A percentile compares a stretch with the other conserved stretches of the same genome.
Conservation (phyloP, 2,113 vertebrate species). For the Crotalus viridis region DNA sequence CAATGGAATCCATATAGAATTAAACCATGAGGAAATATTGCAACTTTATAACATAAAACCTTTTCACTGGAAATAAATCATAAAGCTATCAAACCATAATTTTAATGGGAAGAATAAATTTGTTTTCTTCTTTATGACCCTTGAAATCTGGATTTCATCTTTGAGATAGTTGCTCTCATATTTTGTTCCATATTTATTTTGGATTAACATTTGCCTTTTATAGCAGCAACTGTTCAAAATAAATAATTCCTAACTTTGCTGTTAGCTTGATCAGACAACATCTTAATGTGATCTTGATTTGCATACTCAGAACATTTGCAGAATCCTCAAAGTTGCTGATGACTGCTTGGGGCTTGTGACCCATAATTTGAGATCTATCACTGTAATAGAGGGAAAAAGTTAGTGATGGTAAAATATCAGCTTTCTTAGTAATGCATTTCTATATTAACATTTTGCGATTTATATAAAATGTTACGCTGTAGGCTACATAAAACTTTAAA, state of each 20-base stretch:
- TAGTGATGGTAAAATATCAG: not conserved
- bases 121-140: not conserved
- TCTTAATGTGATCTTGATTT: not conserved
- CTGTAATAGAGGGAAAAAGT: not conserved
- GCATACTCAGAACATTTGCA: not conserved
- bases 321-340: not conserved
- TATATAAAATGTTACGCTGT: conserved; percentile 22
- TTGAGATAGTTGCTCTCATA: not conserved
- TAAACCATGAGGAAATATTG: not conserved
- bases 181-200: not conserved
- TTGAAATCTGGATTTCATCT: not conserved
- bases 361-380: not conserved
- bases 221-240: not conserved
- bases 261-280: not conserved
- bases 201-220: not conserved
- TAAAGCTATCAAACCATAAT: not conserved
- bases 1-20: not conserved
- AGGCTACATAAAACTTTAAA: conserved; percentile 23
- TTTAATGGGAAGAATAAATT: not conserved
- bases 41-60: not conserved
- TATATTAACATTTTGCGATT: not conserved
- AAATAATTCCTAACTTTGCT: not conserved
- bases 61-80: not conserved
- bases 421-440: not conserved
- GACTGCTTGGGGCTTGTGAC: not conserved